Percentiles rank a stretch among this genome's conserved stretches.
phyloP scores from a whole-genome alignment of 2,797 vertebrate species.

The Acanthiza pusilla region DNA sequence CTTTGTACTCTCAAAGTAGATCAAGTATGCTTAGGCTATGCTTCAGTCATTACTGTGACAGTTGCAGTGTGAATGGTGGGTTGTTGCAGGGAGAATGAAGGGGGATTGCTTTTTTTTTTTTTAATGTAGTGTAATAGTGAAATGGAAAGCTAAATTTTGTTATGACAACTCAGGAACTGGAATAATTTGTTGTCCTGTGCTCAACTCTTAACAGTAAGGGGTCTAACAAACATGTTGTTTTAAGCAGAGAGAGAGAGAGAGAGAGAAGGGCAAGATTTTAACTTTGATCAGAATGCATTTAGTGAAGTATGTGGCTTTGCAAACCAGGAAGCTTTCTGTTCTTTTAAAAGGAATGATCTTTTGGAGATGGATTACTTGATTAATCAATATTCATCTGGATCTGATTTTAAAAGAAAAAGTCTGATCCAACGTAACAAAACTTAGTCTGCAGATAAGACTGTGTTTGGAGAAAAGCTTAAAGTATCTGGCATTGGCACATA shows the following conservation, averaged over 20 bases:
- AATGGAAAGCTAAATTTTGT: not conserved
- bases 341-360: not conserved
- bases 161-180: not conserved
- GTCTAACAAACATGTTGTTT: not conserved
- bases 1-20: not conserved
- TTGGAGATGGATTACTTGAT: not conserved
- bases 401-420: not conserved
- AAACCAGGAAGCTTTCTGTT: not conserved
- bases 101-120: not conserved
- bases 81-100: not conserved
- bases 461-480: not conserved
- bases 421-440: not conserved
- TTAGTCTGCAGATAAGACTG: not conserved
- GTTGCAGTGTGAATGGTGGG: not conserved
- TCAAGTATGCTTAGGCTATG: not conserved
- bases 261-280: not conserved
- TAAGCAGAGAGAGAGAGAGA: not conserved
- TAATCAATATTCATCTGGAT: not conserved
- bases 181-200: not conserved
- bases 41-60: not conserved
- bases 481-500: not conserved
- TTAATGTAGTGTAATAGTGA: not conserved
- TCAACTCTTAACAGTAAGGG: not conserved
- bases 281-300: not conserved
- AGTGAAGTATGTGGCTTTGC: not conserved